Evolutionary conservation across 2,113 vertebrate species (phyloP).

Genomic region (Natator depressus): DNA sequence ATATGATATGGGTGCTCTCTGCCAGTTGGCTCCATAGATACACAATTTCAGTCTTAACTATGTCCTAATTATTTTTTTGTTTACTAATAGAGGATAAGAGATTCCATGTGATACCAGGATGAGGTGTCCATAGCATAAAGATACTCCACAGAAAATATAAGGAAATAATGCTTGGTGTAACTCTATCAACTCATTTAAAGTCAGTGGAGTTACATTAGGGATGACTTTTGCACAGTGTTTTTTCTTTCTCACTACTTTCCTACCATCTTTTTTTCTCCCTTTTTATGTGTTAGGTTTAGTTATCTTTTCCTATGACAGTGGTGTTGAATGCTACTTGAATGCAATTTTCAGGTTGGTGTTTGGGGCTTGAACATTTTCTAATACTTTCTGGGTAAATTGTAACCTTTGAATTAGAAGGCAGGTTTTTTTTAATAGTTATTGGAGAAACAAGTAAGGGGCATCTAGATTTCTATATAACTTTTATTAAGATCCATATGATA

Average conservation of each 20-base stretch:
- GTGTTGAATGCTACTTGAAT: not conserved
- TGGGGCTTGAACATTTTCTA: not conserved
- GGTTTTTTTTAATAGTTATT: not conserved
- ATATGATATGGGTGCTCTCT: not conserved
- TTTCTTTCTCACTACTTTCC: not conserved
- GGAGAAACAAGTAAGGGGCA: not conserved
- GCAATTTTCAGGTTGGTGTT: not conserved
- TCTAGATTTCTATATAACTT: not conserved
- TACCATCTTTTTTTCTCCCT: not conserved
- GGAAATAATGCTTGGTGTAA: not conserved
- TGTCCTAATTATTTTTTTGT: not conserved
- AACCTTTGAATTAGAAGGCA: not conserved
- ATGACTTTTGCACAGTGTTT: not conserved
- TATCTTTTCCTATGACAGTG: not conserved
- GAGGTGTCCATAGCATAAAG: not conserved
- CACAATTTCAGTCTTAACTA: not conserved
- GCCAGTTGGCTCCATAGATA: not conserved
- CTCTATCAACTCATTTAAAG: not conserved
- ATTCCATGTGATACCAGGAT: not conserved
- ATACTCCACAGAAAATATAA: not conserved
- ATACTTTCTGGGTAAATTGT: not conserved
- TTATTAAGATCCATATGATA: not conserved
- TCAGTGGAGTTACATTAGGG: accelerated
- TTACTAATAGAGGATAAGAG: not conserved
- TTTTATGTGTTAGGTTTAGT: not conserved